Percentiles rank a stretch among this genome's conserved stretches.
These are phyloP conservation scores for Cuniculus paca DNA, from an alignment of 2,797 vertebrate species.

Conservation along the genomic window DNA sequence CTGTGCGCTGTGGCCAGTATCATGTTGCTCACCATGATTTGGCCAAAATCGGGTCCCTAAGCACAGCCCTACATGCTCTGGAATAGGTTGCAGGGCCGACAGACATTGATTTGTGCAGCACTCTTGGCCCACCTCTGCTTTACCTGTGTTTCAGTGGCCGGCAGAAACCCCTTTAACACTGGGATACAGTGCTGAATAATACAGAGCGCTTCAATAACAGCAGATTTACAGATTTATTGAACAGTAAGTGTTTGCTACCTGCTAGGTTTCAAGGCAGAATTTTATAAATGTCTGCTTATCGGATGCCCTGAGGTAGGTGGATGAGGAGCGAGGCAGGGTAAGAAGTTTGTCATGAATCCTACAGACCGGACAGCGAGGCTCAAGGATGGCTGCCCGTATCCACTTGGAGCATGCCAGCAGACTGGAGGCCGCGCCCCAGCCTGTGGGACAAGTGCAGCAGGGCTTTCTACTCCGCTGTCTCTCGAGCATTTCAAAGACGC, in stretches of 20 bases:
- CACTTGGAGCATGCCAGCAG: too few relatives aligned
- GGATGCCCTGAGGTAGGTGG: not conserved
- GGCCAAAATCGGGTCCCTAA: not conserved
- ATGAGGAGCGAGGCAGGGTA: not conserved
- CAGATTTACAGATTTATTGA: not conserved
- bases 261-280: not conserved
- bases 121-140: not conserved
- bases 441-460: not conserved
- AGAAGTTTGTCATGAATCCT: not conserved
- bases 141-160: not conserved
- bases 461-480: not conserved
- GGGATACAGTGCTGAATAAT: not conserved
- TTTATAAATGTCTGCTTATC: not conserved
- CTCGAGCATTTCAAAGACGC: not conserved
- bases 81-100: not conserved
- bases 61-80: not conserved
- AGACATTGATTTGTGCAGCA: fast-evolving
- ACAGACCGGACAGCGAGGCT: not conserved
- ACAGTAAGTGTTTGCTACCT: not conserved
- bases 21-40: not conserved
- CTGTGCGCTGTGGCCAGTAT: fast-evolving
- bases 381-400: not conserved
- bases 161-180: not conserved
- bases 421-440: not conserved
- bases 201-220: not conserved